Evolutionary conservation across 1,140 invertebrate species (phyloP), one percentile per base, ranked within the genome.

Genomic region (Ladona fulva): DNA sequence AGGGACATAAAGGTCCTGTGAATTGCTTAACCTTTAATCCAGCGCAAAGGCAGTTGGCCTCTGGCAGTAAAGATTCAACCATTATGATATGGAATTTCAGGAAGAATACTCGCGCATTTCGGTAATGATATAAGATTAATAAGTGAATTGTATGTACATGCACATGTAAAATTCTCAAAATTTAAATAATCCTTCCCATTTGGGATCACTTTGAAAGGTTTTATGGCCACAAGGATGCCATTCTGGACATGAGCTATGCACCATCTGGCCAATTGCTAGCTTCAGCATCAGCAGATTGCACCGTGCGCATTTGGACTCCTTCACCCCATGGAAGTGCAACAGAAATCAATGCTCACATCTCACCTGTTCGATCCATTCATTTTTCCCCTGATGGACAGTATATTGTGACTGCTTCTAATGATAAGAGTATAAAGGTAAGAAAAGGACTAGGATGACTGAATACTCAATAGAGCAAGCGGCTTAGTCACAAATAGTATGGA

Each of bases 241-340:
- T 90, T 5, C 84, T 84, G 78, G 87, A 86, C 77, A 89, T 95
- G 0, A 87, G 89, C 78, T 97, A 94, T 87, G 92, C 93, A 14
- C 92, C 93, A 74, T 90, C 91, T 77, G 94, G 93, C 0, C 90
- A 92, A 83, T 86, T 94, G 24, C 89, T 97, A 80, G 94, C 94
- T 3, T 94, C 94, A 29, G 90, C 90, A 37, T 95, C 95, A 0
- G 88, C 91, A 78, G 95, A 97, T 83, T 90, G 91, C 83, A 92
- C 91, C 25, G 91, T 97, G 0, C 87, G 94, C 80, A 85, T 97
- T 24, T 97, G 95, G 95, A 90, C 94, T 74, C 93, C 95, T 0
- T 93, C 89, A 80, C 87, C 95, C 80, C 92, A 89, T 81, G 94
- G 93, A 8, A 91, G 92, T 78, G 90, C 89, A 0, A 84, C 87